Evolutionary conservation across 2,888 invertebrate genomes (phyloP), one percentile per base, ranked within the genome.

Genomic region (Lacanobia oleracea): DNA sequence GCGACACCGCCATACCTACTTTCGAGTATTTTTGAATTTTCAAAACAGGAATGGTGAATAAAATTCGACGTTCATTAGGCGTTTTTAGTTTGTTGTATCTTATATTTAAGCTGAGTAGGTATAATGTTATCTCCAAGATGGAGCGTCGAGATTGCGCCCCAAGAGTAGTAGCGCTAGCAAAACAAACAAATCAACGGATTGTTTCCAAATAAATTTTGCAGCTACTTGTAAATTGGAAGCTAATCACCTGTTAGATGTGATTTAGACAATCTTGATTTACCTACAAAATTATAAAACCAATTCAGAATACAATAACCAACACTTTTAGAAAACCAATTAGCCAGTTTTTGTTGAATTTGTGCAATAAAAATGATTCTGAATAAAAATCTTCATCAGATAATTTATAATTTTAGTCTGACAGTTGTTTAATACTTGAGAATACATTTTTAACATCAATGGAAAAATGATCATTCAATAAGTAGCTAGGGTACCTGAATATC

Each of bases 91-190:
- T 87, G 72, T 89, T 88, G 89, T 91, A 91, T 92, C 88, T 90
- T 90, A 86, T 92, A 93, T 92, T 93, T 91, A 92, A 90, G 89
- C 91, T 86, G 90, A 90, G 86, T 88, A 90, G 88, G 90, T 90
- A 92, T 91, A 88, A 90, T 89, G 90, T 89, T 90, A 92, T 93
- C 89, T 89, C 86, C 86, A 86, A 92, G 93, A 94, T 93, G 92
- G 93, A 91, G 91, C 89, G 91, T 88, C 82, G 91, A 94, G 95
- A 95, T 95, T 95, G 93, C 91, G 90, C 86, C 87, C 83, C 83
- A 83, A 88, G 89, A 92, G 90, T 89, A 69, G 88, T 92, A 94
- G 86, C 88, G 93, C 88, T 87, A 89, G 92, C 92, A 92, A 89
- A 90, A 89, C 88, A 88, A 84, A 85, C 86, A 86, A 81, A 71